phyloP scores from a whole-genome alignment of 1,140 invertebrate genomes.

The Drosophila takahashii region DNA sequence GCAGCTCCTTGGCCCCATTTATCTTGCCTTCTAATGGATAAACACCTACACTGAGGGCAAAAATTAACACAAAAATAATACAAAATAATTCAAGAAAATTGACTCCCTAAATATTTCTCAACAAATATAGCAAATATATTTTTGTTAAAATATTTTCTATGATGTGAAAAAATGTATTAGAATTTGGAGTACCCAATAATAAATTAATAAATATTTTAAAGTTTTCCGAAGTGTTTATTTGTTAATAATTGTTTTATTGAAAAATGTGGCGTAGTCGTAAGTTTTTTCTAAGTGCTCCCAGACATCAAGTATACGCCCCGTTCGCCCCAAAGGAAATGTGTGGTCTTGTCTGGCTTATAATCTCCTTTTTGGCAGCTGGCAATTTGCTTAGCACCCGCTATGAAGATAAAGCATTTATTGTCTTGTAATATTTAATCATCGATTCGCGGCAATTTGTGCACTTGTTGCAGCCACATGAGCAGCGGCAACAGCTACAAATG shows the following conservation, averaged over 20 bases:
- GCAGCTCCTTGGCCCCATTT: slow-evolving; percentile 40
- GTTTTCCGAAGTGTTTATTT: too few relatives aligned
- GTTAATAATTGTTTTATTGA: too few relatives aligned
- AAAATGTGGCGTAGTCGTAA: not conserved
- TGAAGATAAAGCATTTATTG: slow-evolving; percentile 77
- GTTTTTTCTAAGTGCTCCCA: not conserved
- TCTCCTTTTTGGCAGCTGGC: slow-evolving; percentile 68
- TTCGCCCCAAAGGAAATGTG: not conserved
- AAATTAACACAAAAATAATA: not conserved
- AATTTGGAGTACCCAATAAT: too few relatives aligned
- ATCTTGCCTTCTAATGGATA: slow-evolving; percentile 30
- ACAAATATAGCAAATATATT: too few relatives aligned
- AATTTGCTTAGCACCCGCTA: slow-evolving; percentile 74
- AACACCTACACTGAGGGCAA: not conserved
- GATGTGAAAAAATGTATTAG: too few relatives aligned
- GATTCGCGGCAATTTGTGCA: slow-evolving; percentile 55
- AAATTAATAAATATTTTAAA: not conserved
- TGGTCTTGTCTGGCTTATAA: slow-evolving; percentile 58
- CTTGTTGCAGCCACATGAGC: slow-evolving; percentile 55
- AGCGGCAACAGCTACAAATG: slow-evolving; percentile 53
- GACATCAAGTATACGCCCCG: slow-evolving; percentile 30
- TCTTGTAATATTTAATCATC: slow-evolving; percentile 81
- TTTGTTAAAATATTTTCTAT: too few relatives aligned
- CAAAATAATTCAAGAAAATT: too few relatives aligned
- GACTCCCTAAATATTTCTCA: too few relatives aligned